A percentile compares a stretch with the other conserved stretches of the same genome.
These are phyloP conservation scores for Papilio helenus DNA, from an alignment of 1,140 invertebrate genomes.

Conservation along the genomic window DNA sequence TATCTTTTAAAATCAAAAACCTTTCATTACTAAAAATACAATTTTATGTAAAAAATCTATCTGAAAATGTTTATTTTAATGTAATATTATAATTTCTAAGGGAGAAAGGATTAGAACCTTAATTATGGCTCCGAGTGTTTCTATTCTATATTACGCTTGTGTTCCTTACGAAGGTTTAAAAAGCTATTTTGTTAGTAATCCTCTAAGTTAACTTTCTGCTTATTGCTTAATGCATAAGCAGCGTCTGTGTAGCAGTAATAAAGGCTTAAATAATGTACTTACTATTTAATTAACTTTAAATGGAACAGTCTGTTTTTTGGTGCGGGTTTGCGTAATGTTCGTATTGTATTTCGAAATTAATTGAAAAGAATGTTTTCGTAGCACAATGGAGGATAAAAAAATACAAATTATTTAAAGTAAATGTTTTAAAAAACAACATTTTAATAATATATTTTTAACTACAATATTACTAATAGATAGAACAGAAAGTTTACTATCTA, in stretches of 20 bases:
- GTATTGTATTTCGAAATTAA: constrained; percentile 14
- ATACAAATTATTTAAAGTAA: not conserved
- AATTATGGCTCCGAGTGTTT: constrained; percentile 18
- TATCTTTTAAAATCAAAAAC: too few species aligned
- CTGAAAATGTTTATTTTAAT: not conserved
- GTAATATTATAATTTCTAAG: not conserved
- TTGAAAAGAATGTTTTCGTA: not conserved
- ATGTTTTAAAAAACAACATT: not conserved
- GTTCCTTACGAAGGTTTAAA: constrained; percentile 9
- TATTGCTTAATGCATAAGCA: constrained; percentile 5
- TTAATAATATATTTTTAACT: not conserved
- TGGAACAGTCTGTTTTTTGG: constrained; percentile 9
- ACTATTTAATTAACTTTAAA: constrained; percentile 23
- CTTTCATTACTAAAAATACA: too few species aligned
- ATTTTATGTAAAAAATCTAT: not conserved
- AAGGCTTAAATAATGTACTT: constrained; percentile 17
- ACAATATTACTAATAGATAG: not conserved
- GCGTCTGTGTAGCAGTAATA: not conserved
- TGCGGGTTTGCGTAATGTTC: constrained; percentile 1
- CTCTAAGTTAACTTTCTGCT: constrained; percentile 20
- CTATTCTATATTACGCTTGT: not conserved
- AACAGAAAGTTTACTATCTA: not conserved
- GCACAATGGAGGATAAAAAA: not conserved
- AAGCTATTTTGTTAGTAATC: constrained; percentile 19
- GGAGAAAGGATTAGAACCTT: constrained; percentile 19